Base-by-base conservation (phyloP, 2,797 vertebrate species). In the Catostomus latipinnis region DNA sequence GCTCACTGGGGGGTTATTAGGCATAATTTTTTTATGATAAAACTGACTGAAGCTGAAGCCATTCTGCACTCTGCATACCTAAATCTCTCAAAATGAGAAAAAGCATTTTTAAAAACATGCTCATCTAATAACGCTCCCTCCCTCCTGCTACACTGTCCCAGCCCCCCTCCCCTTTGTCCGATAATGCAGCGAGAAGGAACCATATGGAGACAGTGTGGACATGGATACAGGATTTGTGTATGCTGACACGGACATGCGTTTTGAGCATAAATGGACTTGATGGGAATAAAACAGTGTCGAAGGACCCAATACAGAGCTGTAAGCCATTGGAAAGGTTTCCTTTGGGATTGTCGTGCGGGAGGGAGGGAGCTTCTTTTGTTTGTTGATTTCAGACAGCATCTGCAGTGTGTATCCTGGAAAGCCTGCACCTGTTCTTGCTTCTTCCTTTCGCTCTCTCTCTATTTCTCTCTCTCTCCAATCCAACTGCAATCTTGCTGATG, bases 401-500 rank as follows among this genome's bases (percentile, higher is more conserved):
- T 83, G 90, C 62, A 72, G 18, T 61, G 49, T 71, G n/a, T 58
- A 57, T 71, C 66, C 68, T 61, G 67, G 60, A 66, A 71, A 88
- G 85, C 71, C 69, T 16, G 90, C 89, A 91, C 90, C 85, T 90
- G 89, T 92, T 92, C 88, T 86, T 86, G 89, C 84, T 83, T 89
- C 84, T 84, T 87, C 81, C 88, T 89, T 49, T 80, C 79, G 86
- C 83, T 84, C 73, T 82, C 82, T 89, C 82, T 90, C 81, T 79
- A 85, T 86, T 86, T 86, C 75, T 84, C 88, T 86, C 74, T 83
- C 88, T 67, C 81, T 78, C 80, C 85, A 43, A 13, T 81, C 84
- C 90, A 93, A 91, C 90, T 91, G 91, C 91, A 90, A 90, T 92
- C 91, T 91, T 94, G 93, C 93, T 94, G 94, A 94, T 90, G 89